Percentiles rank a stretch among this genome's conserved stretches.
Conservation (phyloP, 2,888 invertebrate genomes). For the Synanthedon vespiformis region DNA sequence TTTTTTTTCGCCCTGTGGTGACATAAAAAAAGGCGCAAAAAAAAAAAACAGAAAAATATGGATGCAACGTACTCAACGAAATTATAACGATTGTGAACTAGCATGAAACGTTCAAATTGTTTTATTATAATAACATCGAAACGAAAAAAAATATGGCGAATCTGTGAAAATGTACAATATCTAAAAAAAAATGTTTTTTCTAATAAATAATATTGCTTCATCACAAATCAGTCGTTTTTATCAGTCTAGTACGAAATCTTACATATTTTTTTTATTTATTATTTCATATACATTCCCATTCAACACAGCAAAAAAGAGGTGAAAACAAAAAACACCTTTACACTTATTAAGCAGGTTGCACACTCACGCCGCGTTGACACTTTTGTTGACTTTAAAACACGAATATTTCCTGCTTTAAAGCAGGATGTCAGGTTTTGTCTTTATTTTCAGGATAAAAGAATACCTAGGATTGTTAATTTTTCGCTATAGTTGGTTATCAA, state of each 20-base stretch:
- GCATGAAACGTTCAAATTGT: too few species aligned
- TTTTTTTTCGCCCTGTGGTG: conserved; percentile 13
- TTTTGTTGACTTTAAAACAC: too few species aligned
- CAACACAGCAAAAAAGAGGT: too few species aligned
- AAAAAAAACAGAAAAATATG: neutral
- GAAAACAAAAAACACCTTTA: too few species aligned
- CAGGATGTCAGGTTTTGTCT: too few species aligned
- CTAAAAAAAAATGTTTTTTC: conserved; percentile 25
- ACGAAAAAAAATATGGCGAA: conserved; percentile 8
- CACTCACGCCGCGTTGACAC: neutral
- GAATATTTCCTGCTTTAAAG: too few species aligned
- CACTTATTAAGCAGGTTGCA: neutral
- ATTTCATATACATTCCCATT: too few species aligned
- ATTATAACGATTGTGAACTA: too few species aligned
- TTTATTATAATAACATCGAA: neutral
- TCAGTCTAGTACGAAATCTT: conserved; percentile 50
- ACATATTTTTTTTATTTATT: conserved; percentile 16
- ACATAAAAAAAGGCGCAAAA: neutral
- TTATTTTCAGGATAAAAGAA: too few species aligned
- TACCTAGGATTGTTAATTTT: too few species aligned
- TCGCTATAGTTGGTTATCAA: too few species aligned
- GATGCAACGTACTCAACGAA: neutral
- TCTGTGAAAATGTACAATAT: conserved; percentile 22
- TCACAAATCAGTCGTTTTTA: conserved; percentile 57
- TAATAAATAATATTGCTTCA: conserved; percentile 67